These are phyloP conservation scores for Agapornis roseicollis DNA, from an alignment of 2,113 vertebrate species.

Conservation along the genomic window DNA sequence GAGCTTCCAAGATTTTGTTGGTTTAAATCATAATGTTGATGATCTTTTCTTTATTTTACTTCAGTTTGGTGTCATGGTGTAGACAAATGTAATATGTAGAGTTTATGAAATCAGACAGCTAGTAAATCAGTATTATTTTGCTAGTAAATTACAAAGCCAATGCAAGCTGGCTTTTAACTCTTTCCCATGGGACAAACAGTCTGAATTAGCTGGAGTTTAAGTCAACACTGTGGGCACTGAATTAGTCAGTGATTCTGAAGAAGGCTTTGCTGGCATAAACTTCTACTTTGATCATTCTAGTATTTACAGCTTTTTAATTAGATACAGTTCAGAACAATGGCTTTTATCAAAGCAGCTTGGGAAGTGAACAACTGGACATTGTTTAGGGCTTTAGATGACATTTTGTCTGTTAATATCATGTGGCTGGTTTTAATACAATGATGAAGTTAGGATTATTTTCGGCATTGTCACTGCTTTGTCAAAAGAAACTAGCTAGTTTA, in stretches of 20 bases:
- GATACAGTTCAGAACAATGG: constrained; percentile 57
- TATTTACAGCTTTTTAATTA: constrained; percentile 66
- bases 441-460: constrained; percentile 34
- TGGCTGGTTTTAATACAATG: constrained; percentile 40
- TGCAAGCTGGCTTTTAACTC: constrained; percentile 63
- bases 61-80: constrained; percentile 33
- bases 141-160: constrained; percentile 59
- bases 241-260: constrained; percentile 59
- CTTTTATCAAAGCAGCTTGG: constrained; percentile 54
- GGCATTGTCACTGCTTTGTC: neutral
- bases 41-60: constrained; percentile 45
- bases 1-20: constrained; percentile 35
- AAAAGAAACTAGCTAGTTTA: neutral
- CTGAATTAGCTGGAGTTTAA: constrained; percentile 66
- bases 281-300: constrained; percentile 63
- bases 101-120: constrained; percentile 70
- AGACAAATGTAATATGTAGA: constrained; percentile 50
- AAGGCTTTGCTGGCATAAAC: constrained; percentile 54
- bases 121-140: constrained; percentile 73
- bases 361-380: constrained; percentile 56
- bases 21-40: constrained; percentile 33
- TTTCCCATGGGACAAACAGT: constrained; percentile 67
- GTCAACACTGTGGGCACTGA: constrained; percentile 51
- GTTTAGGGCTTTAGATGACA: constrained; percentile 43
- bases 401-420: constrained; percentile 40